phyloP scores from a whole-genome alignment of 2,113 vertebrate genomes.

The Archocentrus centrarchus region DNA sequence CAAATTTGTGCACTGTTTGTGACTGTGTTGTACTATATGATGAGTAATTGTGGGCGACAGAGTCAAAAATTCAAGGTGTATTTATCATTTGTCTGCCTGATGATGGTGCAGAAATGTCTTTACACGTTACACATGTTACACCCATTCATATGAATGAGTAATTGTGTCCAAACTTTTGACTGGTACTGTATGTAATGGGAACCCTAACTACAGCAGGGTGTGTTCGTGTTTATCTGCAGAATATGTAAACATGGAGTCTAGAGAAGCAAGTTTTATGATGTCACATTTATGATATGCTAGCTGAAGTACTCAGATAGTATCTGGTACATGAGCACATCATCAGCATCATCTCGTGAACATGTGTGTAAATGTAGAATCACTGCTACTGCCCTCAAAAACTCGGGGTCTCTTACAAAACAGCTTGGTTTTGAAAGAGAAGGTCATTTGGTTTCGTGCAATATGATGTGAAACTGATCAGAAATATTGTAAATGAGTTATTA shows the following conservation, averaged over 20 bases:
- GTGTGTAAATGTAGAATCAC: neutral
- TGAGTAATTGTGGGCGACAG: neutral
- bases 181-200: neutral
- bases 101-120: neutral
- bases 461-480: neutral
- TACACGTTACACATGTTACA: neutral
- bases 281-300: neutral
- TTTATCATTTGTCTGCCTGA: neutral
- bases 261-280: neutral
- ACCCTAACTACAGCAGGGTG: neutral
- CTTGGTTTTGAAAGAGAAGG: neutral
- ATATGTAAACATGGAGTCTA: neutral
- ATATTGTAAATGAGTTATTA: neutral
- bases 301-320: neutral
- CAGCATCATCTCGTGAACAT: neutral
- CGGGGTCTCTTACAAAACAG: neutral
- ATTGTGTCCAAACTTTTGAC: too few species aligned
- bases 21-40: neutral
- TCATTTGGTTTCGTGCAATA: neutral
- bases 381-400: neutral
- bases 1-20: neutral
- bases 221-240: neutral
- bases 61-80: neutral
- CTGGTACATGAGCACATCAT: neutral
- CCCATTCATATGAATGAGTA: too few species aligned